Evolutionary conservation across 2,113 vertebrate species (phyloP), one percentile per base, ranked within the genome.

Genomic region (Paraplagusia blochii): DNA sequence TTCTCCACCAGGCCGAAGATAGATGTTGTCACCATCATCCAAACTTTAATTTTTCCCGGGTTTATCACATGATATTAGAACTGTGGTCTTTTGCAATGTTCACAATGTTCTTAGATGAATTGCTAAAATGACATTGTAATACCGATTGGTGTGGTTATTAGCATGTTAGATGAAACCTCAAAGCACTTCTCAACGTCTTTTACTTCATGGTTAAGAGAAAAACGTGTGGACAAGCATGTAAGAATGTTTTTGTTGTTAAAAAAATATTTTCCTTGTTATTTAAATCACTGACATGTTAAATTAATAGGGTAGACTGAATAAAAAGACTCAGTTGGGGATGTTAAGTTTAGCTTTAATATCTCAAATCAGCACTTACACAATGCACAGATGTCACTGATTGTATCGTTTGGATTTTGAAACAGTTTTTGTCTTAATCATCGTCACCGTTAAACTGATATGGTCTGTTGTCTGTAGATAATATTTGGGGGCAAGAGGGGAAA

Each of bases 401-500:
- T 18, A 15, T 64, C 39, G 9, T 9, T 57, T 29, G 22, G 22
- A 29, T 6, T 40, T 45, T 19, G 7, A 44, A 22, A 18, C 5
- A 38, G 29, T 34, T 35, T 66, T 53, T 29, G 47, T 7, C 40
- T 3, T 42, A 47, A 39, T n/a, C 39, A 22, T 67, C 34, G 50
- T 58, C 56, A 44, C 42, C 17, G 47, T 63, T 51, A 22, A n/a
- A 56, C 40, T 44, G 49, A 71, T 14, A 2, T 16, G 12, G 18
- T 73, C 36, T 49, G n/a, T 69, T 8, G 17, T 67, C 44, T 51
- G 47, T 68, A 34, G 45, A 36, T 38, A 19, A 63, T 54, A 19
- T 63, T 48, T 70, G 44, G 1, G 8, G 50, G 33, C 49, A 68
- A 35, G 12, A 38, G 12, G 35, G 11, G 11, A 11, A 40, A 29